Conservation (phyloP, 30 jellyfish, hydroid and myxozoan species). For the Aurelia sp. region DNA sequence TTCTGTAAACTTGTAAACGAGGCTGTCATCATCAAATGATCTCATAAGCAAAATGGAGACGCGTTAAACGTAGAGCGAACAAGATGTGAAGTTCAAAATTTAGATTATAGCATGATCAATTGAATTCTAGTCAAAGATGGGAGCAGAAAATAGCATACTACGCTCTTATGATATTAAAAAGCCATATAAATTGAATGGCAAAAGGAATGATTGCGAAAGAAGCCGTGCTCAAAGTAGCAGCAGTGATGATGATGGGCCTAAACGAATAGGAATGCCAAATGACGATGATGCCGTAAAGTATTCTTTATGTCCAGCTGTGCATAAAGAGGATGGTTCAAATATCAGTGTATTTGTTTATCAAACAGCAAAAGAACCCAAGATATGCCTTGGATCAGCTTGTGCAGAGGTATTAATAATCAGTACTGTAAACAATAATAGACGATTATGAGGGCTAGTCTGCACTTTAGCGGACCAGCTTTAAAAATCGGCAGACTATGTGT, state of each 20-base stretch:
- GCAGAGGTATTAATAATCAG: slow-evolving; percentile 74
- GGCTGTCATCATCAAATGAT: too few relatives aligned
- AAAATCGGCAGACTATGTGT: too few relatives aligned
- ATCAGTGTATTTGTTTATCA: slow-evolving; percentile 62
- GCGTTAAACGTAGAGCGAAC: too few relatives aligned
- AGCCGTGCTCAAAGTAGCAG: neutral
- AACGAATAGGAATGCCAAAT: neutral
- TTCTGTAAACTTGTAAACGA: too few relatives aligned
- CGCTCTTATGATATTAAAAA: slow-evolving; percentile 59
- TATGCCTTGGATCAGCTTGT: slow-evolving; percentile 44
- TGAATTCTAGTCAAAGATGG: slow-evolving; percentile 42
- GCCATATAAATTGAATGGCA: slow-evolving; percentile 26
- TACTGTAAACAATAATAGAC: too few relatives aligned
- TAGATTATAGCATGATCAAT: neutral
- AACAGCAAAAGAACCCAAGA: slow-evolving; percentile 24
- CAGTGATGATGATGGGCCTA: neutral
- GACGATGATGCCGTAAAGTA: neutral
- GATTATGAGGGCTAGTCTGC: too few relatives aligned
- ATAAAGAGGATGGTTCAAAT: slow-evolving; percentile 49
- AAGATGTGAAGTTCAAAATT: too few relatives aligned
- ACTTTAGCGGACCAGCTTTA: too few relatives aligned
- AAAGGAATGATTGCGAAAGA: neutral
- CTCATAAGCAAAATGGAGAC: too few relatives aligned
- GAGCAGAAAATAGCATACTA: slow-evolving; percentile 70
- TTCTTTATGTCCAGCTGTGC: slow-evolving; percentile 60